Base-by-base conservation (phyloP, 2,113 vertebrate species). In the Myrmecophaga tridactyla region DNA sequence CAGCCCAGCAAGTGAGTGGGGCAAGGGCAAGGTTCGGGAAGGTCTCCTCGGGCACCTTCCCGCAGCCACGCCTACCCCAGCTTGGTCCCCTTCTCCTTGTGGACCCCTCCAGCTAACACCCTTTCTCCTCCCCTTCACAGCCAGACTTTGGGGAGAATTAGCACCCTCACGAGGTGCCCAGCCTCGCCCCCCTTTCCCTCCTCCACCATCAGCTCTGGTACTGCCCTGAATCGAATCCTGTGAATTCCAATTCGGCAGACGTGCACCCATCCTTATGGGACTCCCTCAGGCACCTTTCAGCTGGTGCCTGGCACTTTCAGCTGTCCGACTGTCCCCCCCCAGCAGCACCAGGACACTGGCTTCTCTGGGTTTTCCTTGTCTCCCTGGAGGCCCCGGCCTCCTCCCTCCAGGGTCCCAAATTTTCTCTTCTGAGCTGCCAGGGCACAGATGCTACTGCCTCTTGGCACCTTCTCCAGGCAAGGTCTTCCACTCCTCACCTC, bases 51-150 rank as follows among this genome's bases (percentile, higher is more conserved):
- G n/a, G n/a, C n/a, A n/a, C n/a, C n/a, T n/a, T n/a, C n/a, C n/a
- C n/a, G n/a, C n/a, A n/a, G n/a, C n/a, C n/a, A n/a, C n/a, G n/a
- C n/a, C n/a, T n/a, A n/a, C n/a, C n/a, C n/a, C n/a, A n/a, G n/a
- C n/a, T n/a, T n/a, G n/a, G n/a, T n/a, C 21, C 7, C 10, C 29
- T 36, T 12, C 2, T 31, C 65, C 73, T 18, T 3, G 15, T 0
- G 14, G 53, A 8, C 3, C 39, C 21, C 27, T 56, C 8, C 18
- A 63, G 56, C n/a, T 17, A 17, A 36, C 58, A 18, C 39, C 20
- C 69, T 77, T 13, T 48, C 23, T 60, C 25, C 5, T 70, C 27
- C 29, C 31, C 31, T 27, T 67, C 43, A 48, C 21, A 46, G 48
- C 11, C 34, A 3, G 31, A n/a, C 18, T 48, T 56, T 36, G 13